Percentiles rank a stretch among this genome's conserved stretches.
Conservation (phyloP, 2,888 invertebrate genomes). For the Ectemnius cavifrons region DNA sequence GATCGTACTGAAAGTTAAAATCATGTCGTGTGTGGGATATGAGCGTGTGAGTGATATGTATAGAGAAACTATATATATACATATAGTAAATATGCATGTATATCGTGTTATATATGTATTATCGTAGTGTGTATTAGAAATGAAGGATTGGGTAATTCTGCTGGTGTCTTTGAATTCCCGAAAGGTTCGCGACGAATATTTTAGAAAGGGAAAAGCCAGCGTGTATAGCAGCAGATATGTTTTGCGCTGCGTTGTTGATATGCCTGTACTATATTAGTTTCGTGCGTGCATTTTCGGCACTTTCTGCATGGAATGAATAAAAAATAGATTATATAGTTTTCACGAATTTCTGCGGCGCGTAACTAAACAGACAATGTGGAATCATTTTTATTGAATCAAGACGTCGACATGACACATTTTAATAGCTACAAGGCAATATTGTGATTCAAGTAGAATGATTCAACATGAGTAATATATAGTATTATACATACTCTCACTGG, state of each 20-base stretch:
- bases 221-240: too few relatives aligned
- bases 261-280: too few relatives aligned
- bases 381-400: slow-evolving; percentile 4
- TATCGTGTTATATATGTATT: background rate
- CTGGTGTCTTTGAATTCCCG: too few relatives aligned
- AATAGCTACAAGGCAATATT: slow-evolving; percentile 26
- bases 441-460: slow-evolving; percentile 5
- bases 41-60: too few relatives aligned
- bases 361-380: slow-evolving; percentile 19
- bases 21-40: background rate
- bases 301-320: too few relatives aligned
- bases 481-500: background rate
- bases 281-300: background rate
- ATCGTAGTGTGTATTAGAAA: too few relatives aligned
- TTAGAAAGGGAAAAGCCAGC: too few relatives aligned
- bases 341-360: slow-evolving; percentile 13
- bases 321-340: too few relatives aligned
- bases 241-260: too few relatives aligned
- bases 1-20: background rate
- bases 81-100: background rate
- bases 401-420: background rate
- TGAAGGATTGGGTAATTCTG: too few relatives aligned
- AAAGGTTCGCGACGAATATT: too few relatives aligned
- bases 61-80: background rate
- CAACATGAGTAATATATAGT: slow-evolving; percentile 10